Evolutionary conservation across 2,888 invertebrate species (phyloP).

Genomic region (Acrobasis consociella): DNA sequence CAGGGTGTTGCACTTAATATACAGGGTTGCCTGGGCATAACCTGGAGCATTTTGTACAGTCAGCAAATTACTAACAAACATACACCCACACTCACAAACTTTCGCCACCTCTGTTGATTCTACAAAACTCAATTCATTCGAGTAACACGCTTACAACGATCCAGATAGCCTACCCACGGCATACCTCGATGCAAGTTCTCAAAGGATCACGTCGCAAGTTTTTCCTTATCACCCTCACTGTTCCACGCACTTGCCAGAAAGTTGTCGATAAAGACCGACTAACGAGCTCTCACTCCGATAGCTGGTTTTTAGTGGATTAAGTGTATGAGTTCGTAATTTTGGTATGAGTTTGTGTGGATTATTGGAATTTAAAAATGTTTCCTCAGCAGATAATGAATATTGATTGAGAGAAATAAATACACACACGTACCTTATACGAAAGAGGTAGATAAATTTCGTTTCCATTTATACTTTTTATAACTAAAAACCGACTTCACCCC

Average conservation of each 20-base stretch:
- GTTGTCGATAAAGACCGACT: slow-evolving; percentile 54
- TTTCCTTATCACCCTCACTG: slow-evolving; percentile 30
- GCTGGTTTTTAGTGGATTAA: slow-evolving; percentile 25
- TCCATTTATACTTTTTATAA: too few relatives aligned
- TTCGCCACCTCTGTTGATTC: too few relatives aligned
- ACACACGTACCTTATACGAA: too few relatives aligned
- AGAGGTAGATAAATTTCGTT: too few relatives aligned
- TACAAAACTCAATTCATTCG: background rate
- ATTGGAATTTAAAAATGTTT: background rate
- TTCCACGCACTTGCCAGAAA: slow-evolving; percentile 19
- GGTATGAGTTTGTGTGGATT: slow-evolving; percentile 3
- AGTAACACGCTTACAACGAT: background rate
- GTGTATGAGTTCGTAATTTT: background rate
- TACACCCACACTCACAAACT: too few relatives aligned
- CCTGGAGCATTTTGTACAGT: too few relatives aligned
- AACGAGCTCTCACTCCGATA: slow-evolving; percentile 60
- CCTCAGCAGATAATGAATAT: background rate
- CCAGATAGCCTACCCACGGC: background rate
- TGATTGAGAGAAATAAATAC: slow-evolving; percentile 29
- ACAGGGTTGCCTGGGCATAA: too few relatives aligned
- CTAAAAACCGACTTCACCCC: too few relatives aligned
- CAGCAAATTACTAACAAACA: too few relatives aligned
- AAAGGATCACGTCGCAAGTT: slow-evolving; percentile 10
- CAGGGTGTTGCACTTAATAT: too few relatives aligned
- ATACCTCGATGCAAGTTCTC: slow-evolving; percentile 5